Evolutionary conservation across 2,888 invertebrate genomes (phyloP).

Genomic region (Digitonthophagus gazella): DNA sequence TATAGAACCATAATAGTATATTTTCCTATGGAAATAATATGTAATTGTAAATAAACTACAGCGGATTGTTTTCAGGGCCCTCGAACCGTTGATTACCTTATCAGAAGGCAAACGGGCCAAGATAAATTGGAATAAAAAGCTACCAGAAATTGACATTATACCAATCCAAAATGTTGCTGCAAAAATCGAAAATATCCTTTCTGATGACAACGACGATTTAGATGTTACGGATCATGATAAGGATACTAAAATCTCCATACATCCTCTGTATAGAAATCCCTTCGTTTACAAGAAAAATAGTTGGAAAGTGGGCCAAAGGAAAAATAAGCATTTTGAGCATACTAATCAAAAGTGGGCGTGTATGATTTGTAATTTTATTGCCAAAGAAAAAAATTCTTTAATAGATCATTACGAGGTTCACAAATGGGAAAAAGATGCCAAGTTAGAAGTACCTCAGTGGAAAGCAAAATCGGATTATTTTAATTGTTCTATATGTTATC

Average conservation of each 20-base stretch:
- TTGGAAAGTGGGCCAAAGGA: constrained; percentile 13
- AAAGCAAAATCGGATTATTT: constrained; percentile 30
- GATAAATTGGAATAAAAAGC: constrained; percentile 26
- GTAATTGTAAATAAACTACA: constrained; percentile 16
- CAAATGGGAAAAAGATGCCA: constrained; percentile 31
- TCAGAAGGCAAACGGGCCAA: constrained; percentile 15
- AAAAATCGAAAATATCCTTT: constrained; percentile 6
- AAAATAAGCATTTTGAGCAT: constrained; percentile 19
- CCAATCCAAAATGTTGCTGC: constrained; percentile 23
- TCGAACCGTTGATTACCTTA: constrained; percentile 20
- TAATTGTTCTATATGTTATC: constrained; percentile 37
- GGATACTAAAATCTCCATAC: neutral
- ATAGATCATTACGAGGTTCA: constrained; percentile 36
- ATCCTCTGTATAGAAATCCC: constrained; percentile 28
- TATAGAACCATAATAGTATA: too few species aligned
- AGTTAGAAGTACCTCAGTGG: constrained; percentile 7
- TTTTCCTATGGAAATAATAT: constrained; percentile 4
- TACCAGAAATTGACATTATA: constrained; percentile 32
- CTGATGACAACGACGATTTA: constrained; percentile 5
- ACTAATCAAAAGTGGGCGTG: constrained; percentile 32
- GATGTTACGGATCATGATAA: neutral
- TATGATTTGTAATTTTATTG: constrained; percentile 32
- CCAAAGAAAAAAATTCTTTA: constrained; percentile 30
- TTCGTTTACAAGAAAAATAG: constrained; percentile 29
- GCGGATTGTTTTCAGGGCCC: constrained; percentile 22